Evolutionary conservation across 2,888 invertebrate genomes (phyloP).

Genomic region (Drosophila putrida): DNA sequence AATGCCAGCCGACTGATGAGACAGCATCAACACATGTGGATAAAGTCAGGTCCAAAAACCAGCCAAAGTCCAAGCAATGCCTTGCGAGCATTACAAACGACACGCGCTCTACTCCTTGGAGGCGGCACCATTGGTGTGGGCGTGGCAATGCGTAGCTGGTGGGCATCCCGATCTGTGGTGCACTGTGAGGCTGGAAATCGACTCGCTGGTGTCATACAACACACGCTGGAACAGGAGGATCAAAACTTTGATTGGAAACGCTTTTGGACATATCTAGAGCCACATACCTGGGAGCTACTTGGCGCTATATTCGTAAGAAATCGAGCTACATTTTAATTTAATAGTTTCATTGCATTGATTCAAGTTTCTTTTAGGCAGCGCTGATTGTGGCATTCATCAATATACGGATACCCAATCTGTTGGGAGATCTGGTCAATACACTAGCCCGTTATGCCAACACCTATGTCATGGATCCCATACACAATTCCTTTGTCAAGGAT

Average conservation of each 20-base stretch:
- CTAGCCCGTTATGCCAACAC: slow-evolving; percentile 87
- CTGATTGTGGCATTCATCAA: slow-evolving; percentile 94
- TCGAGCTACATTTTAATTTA: too few relatives aligned
- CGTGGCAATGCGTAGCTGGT: slow-evolving; percentile 68
- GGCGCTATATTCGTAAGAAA: slow-evolving; percentile 90
- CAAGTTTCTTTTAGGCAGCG: slow-evolving; percentile 90
- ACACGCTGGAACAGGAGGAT: slow-evolving; percentile 85
- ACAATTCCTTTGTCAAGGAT: slow-evolving; percentile 83
- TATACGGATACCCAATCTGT: slow-evolving; percentile 93
- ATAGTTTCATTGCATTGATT: too few relatives aligned
- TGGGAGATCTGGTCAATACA: slow-evolving; percentile 94
- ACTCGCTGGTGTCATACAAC: slow-evolving; percentile 77
- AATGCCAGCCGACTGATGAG: slow-evolving; percentile 62
- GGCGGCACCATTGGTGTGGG: slow-evolving; percentile 78
- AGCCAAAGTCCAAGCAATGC: slow-evolving; percentile 7
- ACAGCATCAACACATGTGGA: slow-evolving; percentile 41
- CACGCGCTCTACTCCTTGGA: slow-evolving; percentile 69
- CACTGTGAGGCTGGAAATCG: slow-evolving; percentile 82
- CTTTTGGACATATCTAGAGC: slow-evolving; percentile 90
- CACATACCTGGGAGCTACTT: slow-evolving; percentile 91
- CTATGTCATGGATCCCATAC: slow-evolving; percentile 84
- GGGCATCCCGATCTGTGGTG: slow-evolving; percentile 57
- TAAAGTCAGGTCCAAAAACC: background rate
- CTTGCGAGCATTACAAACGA: slow-evolving; percentile 54
- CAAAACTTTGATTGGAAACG: slow-evolving; percentile 92